phyloP scores from a whole-genome alignment of 1,140 invertebrate genomes.

The Agraylea sexmaculata region DNA sequence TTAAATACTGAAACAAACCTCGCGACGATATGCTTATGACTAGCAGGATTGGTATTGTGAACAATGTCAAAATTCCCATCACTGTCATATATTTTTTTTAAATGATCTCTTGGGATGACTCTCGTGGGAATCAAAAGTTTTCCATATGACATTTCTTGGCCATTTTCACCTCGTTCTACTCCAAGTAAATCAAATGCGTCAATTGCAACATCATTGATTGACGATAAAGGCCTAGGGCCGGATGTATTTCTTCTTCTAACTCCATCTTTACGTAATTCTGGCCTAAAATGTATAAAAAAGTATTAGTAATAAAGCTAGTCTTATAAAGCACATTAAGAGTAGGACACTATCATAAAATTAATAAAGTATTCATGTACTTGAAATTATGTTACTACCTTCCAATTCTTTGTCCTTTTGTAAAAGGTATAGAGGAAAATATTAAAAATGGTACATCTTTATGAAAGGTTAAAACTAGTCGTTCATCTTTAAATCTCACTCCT shows the following conservation, averaged over 20 bases:
- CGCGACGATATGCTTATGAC: constrained; percentile 44
- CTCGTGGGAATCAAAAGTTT: constrained; percentile 67
- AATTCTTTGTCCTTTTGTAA: constrained; percentile 53
- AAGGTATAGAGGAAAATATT: constrained; percentile 73
- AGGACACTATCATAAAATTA: constrained; percentile 7
- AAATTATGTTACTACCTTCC: constrained; percentile 41
- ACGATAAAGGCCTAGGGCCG: constrained; percentile 67
- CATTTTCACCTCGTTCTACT: constrained; percentile 70
- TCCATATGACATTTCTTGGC: constrained; percentile 77
- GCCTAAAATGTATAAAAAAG: constrained; percentile 35
- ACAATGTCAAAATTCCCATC: constrained; percentile 39
- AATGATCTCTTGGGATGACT: constrained; percentile 42
- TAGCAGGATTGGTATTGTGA: constrained; percentile 25
- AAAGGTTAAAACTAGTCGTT: constrained; percentile 64
- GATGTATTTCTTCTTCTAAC: constrained; percentile 69
- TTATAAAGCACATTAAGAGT: constrained; percentile 12
- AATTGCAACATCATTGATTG: constrained; percentile 70
- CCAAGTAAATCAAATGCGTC: constrained; percentile 79
- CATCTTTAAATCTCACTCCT: constrained; percentile 57
- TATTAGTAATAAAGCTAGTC: constrained; percentile 14
- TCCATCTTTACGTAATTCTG: constrained; percentile 61
- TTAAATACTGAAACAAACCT: constrained; percentile 46
- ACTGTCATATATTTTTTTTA: constrained; percentile 40
- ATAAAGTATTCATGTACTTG: constrained; percentile 4
- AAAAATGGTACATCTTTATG: constrained; percentile 61